Base-by-base conservation (phyloP, 2,797 vertebrate species). In the Microctenopoma stevenorrisi region DNA sequence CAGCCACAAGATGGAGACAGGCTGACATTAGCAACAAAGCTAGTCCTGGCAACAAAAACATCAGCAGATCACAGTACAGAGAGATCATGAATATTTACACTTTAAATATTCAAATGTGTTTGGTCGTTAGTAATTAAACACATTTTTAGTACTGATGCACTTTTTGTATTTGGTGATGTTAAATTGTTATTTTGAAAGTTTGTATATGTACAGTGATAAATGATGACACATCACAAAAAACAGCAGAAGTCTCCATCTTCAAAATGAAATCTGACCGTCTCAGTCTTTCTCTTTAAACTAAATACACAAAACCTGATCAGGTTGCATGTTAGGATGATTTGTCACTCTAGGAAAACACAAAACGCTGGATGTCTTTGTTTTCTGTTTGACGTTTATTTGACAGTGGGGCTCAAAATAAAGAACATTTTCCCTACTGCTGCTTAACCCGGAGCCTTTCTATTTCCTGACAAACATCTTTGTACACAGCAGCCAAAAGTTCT, bases 401-500 rank as follows among this genome's bases (percentile, higher is more conserved):
- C 15, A 40, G 43, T 37, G 10, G 16, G 15, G 16, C 3, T 5
- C 15, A 46, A 30, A 15, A 46, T 0, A 56, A 43, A 15, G 22
- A 10, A 22, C 8, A 12, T 7, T 37, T 9, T n/a, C 7, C 4
- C 38, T 2, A 38, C 25, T 63, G 33, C 8, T 12, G 88, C 91
- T 93, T 87, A 96, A 94, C 86, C 15, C 78, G 67, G 44, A 91
- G 85, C 64, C 65, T 93, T 78, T 92, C 72, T 52, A 94, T 86
- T 88, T 95, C 89, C 64, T 87, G 60, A 60, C 68, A 67, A 74
- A 97, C 71, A 76, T 96, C 95, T 78, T 86, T 69, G 90, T 87
- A 93, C 16, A 97, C 91, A 78, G 48, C 78, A 53, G 84, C 84
- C 77, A 95, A 87, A 63, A 98, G 89, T 25, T 95, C 94, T 11